Evolutionary conservation across 2,797 vertebrate genomes (phyloP), one percentile per base, ranked within the genome.

Genomic region (Gobionotothen gibberifrons): DNA sequence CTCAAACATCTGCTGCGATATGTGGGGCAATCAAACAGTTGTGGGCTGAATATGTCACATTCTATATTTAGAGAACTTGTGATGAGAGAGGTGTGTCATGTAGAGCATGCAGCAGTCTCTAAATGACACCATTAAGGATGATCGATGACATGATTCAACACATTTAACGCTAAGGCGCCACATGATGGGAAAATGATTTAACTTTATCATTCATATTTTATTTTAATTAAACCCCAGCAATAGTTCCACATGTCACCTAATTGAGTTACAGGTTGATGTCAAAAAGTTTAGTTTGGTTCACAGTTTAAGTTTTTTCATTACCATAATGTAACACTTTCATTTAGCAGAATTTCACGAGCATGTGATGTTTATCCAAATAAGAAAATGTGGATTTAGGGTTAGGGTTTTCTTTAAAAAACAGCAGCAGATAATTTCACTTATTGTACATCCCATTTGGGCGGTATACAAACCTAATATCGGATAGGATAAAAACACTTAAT

Each of bases 11-110:
- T 89, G 86, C 86, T 87, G 69, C 19, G 77, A 87, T 78, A 84
- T 81, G 77, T 59, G 69, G 72, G 62, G 60, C 75, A 83, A 86
- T 89, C 75, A 79, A 75, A 83, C 81, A 85, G 84, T 84, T 85
- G 88, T 87, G 82, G 47, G 79, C 61, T 61, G 73, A 76, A 87
- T 85, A 77, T 90, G 87, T 92, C 87, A 82, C 59, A 22, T 77
- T 82, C 90, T 91, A 90, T 90, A 84, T 89, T 90, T 92, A 89
- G 85, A 73, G 57, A 54, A 59, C 55, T 42, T 42, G 66, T 85
- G 87, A 82, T 72, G 79, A 76, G 71, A 53, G 78, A 82, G 56
- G 59, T 56, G 79, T 53, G 83, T 73, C 60, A 69, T 79, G 75
- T 59, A 60, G 55, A 15, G 74, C 68, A 77, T 17, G 54, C 56